These are phyloP conservation scores for Psittacus erithacus DNA, from an alignment of 2,113 vertebrate species.

Conservation along the genomic window DNA sequence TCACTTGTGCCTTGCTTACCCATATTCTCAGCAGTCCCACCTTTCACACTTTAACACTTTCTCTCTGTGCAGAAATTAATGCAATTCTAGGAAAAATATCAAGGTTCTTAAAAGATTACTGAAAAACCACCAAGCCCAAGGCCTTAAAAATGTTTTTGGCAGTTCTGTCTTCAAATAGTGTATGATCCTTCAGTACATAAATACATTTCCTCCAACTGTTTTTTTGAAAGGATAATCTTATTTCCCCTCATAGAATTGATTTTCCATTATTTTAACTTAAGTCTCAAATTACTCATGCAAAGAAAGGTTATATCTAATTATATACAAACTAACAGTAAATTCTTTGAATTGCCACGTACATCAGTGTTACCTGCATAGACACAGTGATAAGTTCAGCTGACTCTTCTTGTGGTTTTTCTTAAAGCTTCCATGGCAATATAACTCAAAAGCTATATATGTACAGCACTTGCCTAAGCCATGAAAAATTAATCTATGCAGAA, in stretches of 20 bases:
- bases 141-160: not conserved
- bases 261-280: not conserved
- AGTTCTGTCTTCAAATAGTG: not conserved
- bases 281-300: not conserved
- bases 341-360: not conserved
- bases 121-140: fast-evolving
- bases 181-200: not conserved
- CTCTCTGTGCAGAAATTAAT: not conserved
- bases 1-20: not conserved
- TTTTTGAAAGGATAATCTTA: not conserved
- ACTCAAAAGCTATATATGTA: not conserved
- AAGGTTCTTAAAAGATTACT: not conserved
- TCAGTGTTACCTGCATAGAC: not conserved
- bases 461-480: not conserved
- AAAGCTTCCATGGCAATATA: not conserved
- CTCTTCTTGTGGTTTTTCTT: not conserved
- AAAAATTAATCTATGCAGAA: not conserved
- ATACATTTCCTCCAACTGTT: not conserved
- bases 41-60: not conserved
- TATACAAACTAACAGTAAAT: not conserved
- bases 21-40: not conserved
- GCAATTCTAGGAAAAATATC: not conserved
- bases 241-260: not conserved
- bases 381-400: not conserved
- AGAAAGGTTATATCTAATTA: not conserved